A percentile compares a stretch with the other conserved stretches of the same genome.
Evolutionary conservation across 1,140 invertebrate species (phyloP).

Genomic region (Bombus pyrosoma): DNA sequence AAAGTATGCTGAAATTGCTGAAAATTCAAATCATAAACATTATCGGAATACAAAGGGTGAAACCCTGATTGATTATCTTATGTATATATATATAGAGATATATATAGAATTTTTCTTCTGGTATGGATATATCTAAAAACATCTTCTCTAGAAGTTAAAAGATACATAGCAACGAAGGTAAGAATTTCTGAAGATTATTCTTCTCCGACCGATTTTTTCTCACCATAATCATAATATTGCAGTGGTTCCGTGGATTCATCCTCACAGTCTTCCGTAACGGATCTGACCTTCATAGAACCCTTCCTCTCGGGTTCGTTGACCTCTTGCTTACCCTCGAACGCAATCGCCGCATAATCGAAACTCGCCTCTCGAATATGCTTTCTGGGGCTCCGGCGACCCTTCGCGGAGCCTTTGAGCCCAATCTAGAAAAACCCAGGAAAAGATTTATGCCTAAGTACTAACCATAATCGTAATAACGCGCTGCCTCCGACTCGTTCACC

Average conservation of each 20-base stretch:
- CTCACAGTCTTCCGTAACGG: conserved; percentile 57
- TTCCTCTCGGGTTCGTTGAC: conserved; percentile 29
- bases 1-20: too few relatives aligned
- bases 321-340: conserved; percentile 35
- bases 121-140: background rate
- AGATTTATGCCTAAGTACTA: conserved; percentile 59
- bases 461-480: conserved; percentile 68
- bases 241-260: conserved; percentile 54
- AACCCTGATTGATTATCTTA: too few relatives aligned
- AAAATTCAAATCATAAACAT: too few relatives aligned
- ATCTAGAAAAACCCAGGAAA: conserved; percentile 60
- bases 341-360: conserved; percentile 20
- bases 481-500: conserved; percentile 59
- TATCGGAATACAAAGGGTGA: too few relatives aligned
- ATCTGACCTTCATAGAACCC: conserved; percentile 35
- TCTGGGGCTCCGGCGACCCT: conserved; percentile 24
- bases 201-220: conserved; percentile 40
- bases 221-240: conserved; percentile 71
- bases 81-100: too few relatives aligned
- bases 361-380: conserved; percentile 36
- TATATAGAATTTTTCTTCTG: too few relatives aligned
- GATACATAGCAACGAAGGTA: background rate
- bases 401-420: conserved; percentile 6
- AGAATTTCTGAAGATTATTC: background rate
- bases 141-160: background rate